These are phyloP conservation scores for Nibea coibor DNA, from an alignment of 2,113 vertebrate species.

Conservation along the genomic window DNA sequence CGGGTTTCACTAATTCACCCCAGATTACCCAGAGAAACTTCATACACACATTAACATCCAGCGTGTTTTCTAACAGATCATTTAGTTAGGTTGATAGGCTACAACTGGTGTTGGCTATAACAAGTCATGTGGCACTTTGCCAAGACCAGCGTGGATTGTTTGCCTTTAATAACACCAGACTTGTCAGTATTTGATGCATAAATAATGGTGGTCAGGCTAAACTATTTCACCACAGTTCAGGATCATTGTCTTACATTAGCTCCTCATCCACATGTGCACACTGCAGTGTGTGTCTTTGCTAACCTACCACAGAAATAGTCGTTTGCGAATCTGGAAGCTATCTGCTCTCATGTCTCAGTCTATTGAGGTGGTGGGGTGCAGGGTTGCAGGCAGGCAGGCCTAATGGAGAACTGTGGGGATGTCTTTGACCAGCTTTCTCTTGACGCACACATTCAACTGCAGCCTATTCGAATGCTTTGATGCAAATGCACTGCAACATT, in stretches of 20 bases:
- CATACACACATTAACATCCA: conserved; percentile 41
- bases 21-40: conserved; percentile 45
- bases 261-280: conserved; percentile 51
- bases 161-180: conserved; percentile 69
- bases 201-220: conserved; percentile 66
- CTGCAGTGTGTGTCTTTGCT: conserved; percentile 39
- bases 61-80: conserved; percentile 62
- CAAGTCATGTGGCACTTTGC: conserved; percentile 67
- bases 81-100: conserved; percentile 56
- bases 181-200: conserved; percentile 68
- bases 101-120: conserved; percentile 56
- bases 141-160: conserved; percentile 68
- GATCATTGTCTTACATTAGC: conserved; percentile 58
- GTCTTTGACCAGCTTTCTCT: conserved; percentile 65
- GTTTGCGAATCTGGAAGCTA: conserved; percentile 66
- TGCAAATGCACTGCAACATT: conserved; percentile 12
- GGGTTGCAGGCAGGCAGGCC: conserved; percentile 64
- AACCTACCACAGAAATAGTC: conserved; percentile 59
- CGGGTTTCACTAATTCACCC: conserved; percentile 32
- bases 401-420: conserved; percentile 62
- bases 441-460: conserved; percentile 43
- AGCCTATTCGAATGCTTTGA: conserved; percentile 22
- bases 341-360: conserved; percentile 56
- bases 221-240: conserved; percentile 56
- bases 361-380: conserved; percentile 62